Evolutionary conservation across 2,888 invertebrate species (phyloP).

Genomic region (Tricholauxania praeusta): DNA sequence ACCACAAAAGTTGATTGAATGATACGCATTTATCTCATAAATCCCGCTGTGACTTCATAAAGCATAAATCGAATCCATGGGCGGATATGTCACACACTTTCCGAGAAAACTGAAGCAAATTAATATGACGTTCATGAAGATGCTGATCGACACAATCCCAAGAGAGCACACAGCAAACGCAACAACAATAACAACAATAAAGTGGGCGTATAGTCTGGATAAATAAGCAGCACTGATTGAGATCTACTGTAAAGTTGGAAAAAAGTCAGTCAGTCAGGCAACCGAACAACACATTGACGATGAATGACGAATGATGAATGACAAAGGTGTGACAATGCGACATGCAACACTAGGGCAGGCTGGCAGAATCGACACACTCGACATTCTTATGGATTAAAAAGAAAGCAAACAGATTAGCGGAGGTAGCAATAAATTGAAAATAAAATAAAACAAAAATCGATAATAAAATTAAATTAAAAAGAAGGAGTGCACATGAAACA

Average conservation of each 20-base stretch:
- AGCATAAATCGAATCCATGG: neutral
- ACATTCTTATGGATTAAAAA: conserved; percentile 16
- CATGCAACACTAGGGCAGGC: neutral
- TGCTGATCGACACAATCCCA: conserved; percentile 6
- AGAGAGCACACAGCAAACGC: neutral
- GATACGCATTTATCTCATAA: conserved; percentile 2
- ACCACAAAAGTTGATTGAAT: neutral
- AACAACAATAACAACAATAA: conserved; percentile 10
- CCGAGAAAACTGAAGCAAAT: conserved; percentile 26
- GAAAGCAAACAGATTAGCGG: conserved; percentile 18
- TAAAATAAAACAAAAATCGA: conserved; percentile 3
- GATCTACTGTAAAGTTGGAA: conserved; percentile 4
- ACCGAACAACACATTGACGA: conserved; percentile 1
- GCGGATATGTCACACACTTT: conserved; percentile 26
- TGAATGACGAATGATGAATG: conserved; percentile 33
- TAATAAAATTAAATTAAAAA: neutral
- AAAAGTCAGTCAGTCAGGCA: neutral
- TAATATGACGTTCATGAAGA: conserved; percentile 19
- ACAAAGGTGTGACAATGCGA: conserved; percentile 33
- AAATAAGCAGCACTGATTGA: conserved; percentile 28
- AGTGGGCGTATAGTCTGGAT: conserved; percentile 26
- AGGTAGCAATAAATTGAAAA: conserved; percentile 14
- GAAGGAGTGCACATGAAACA: neutral
- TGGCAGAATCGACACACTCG: conserved; percentile 1
- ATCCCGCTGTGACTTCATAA: neutral